Evolutionary conservation across 1,140 invertebrate genomes (phyloP).

Genomic region (Drosophila athabasca): DNA sequence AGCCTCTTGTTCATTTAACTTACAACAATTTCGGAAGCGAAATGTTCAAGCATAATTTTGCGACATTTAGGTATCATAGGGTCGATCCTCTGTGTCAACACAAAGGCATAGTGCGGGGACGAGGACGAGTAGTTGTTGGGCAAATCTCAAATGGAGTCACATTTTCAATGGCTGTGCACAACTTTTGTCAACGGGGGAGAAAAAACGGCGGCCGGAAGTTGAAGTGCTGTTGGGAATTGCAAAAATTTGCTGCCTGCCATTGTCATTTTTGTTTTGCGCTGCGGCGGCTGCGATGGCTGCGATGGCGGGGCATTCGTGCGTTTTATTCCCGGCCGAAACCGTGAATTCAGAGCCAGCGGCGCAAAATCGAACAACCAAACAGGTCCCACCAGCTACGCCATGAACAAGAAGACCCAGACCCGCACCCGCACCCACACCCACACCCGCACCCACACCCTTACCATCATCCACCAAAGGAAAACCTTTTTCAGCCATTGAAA

Average conservation of each 20-base stretch:
- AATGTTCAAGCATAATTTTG: background rate
- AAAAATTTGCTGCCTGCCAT: conserved; percentile 80
- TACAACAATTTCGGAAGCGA: background rate
- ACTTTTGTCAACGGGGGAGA: conserved; percentile 59
- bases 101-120: too few relatives aligned
- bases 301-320: conserved; percentile 66
- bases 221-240: conserved; percentile 79
- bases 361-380: conserved; percentile 65
- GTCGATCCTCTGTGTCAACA: background rate
- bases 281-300: conserved; percentile 5
- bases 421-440: conserved; percentile 1
- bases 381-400: conserved; percentile 33
- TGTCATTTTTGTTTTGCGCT: conserved; percentile 75
- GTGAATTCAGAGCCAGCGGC: conserved; percentile 76
- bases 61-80: conserved; percentile 12
- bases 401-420: background rate
- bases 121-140: conserved; percentile 20
- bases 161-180: conserved; percentile 68
- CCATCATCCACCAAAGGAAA: background rate
- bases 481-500: conserved; percentile 62
- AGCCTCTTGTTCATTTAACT: too few relatives aligned
- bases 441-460: too few relatives aligned
- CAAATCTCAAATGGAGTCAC: conserved; percentile 80
- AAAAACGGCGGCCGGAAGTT: conserved; percentile 70
- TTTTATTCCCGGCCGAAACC: conserved; percentile 71